Conservation (phyloP, 2,113 vertebrate genomes). For the Pontoporia blainvillei region DNA sequence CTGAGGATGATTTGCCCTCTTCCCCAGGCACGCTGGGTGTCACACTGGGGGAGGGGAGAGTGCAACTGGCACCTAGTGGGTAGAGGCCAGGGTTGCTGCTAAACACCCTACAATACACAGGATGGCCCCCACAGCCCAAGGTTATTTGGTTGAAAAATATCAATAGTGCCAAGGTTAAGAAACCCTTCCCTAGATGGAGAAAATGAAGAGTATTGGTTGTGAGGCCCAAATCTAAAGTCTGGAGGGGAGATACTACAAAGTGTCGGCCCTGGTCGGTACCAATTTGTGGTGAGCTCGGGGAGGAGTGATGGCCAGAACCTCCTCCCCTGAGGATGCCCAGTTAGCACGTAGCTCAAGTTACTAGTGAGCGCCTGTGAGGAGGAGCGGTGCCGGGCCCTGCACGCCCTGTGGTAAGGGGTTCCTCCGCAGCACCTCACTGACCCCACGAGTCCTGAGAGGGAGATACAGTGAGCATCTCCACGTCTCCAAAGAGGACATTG, state of each 20-base stretch:
- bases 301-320: background rate
- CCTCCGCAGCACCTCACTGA: rapidly evolving
- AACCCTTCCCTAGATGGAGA: background rate
- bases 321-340: rapidly evolving
- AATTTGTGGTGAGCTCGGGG: background rate
- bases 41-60: rapidly evolving
- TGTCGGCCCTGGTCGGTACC: background rate
- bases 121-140: background rate
- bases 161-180: background rate
- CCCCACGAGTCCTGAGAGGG: rapidly evolving
- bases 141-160: background rate
- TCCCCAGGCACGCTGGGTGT: background rate
- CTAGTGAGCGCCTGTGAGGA: background rate
- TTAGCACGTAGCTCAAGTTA: rapidly evolving
- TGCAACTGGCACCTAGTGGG: too few relatives aligned
- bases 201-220: background rate
- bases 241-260: background rate
- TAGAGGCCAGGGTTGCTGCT: background rate
- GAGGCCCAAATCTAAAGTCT: background rate
- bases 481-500: background rate
- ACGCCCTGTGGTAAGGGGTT: background rate
- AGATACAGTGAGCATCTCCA: background rate
- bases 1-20: too few relatives aligned
- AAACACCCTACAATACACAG: background rate
- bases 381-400: background rate